Evolutionary conservation across 2,888 invertebrate genomes (phyloP), one percentile per base, ranked within the genome.

Genomic region (Diplolepis rosae): DNA sequence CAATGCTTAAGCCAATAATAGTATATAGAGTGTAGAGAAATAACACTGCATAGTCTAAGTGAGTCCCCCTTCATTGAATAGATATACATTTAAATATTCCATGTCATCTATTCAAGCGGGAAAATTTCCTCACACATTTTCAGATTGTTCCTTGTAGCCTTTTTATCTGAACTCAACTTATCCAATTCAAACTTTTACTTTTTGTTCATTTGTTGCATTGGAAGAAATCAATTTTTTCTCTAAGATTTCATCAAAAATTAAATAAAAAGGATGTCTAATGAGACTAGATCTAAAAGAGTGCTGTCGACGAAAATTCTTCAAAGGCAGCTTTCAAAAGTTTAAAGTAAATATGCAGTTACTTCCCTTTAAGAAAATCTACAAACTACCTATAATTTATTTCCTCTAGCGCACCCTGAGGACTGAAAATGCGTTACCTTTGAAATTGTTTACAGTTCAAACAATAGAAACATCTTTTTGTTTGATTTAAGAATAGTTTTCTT

Each of bases 1-100:
- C 73, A 77, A 70, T 67, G 69, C 69, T 54, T 30, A 50, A 75
- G 73, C 69, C 72, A 76, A 76, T 74, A 66, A 73, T 61, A 70
- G 69, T 52, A 74, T 70, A 71, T 65, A 69, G 51, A 65, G 28
- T 27, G 69, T 65, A 15, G 54, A 61, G 65, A 32, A 50, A 66
- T 51, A 30, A 15, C 65, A 42, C 68, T 73, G 65, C 66, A 73
- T 70, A 30, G 68, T 32, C 18, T 66, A 42, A 61, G 61, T 66
- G 68, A 69, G 24, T 50, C 50, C 22, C 5, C 15, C 18, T 7
- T n/a, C n/a, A n/a, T n/a, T n/a, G n/a, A n/a, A n/a, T n/a, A n/a
- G n/a, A n/a, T n/a, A n/a, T n/a, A n/a, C n/a, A n/a, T n/a, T n/a
- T n/a, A n/a, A n/a, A n/a, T n/a, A n/a, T n/a, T n/a, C n/a, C n/a